These are phyloP conservation scores for Haemorhous mexicanus DNA, from an alignment of 2,113 vertebrate species.

Conservation along the genomic window DNA sequence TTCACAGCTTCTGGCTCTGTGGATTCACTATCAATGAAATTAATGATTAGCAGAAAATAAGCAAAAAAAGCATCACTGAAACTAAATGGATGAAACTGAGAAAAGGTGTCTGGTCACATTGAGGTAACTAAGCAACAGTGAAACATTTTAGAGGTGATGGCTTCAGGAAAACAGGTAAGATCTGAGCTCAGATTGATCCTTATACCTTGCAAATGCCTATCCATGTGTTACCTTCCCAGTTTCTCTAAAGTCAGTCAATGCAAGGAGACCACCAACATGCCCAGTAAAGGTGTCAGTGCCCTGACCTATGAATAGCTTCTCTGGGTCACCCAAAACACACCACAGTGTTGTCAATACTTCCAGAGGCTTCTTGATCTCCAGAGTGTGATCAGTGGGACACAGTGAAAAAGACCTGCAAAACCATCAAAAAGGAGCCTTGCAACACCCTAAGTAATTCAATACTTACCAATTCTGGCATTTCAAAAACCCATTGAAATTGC, in stretches of 20 bases:
- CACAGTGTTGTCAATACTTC: fast-evolving
- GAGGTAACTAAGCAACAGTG: not conserved
- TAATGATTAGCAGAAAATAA: not conserved
- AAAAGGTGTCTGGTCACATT: not conserved
- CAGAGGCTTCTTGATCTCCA: not conserved
- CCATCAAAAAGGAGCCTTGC: not conserved
- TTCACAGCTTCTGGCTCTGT: not conserved
- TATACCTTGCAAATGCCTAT: not conserved
- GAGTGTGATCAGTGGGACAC: not conserved
- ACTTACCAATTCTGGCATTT: not conserved
- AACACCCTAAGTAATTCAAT: not conserved
- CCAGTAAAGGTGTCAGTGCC: not conserved
- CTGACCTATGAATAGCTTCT: not conserved
- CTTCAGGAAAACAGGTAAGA: not conserved
- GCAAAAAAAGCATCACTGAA: not conserved
- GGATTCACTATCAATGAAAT: not conserved
- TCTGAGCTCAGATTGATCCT: not conserved
- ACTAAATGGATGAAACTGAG: not conserved
- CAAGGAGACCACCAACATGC: not conserved
- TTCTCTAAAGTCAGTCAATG: not conserved
- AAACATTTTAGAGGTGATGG: not conserved
- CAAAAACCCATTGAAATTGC: not conserved
- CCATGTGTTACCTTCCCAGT: not conserved
- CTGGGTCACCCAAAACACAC: not conserved
- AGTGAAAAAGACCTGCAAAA: not conserved